phyloP scores from a whole-genome alignment of 1,140 invertebrate genomes.

The silkworm (Bombyx mori) region DNA sequence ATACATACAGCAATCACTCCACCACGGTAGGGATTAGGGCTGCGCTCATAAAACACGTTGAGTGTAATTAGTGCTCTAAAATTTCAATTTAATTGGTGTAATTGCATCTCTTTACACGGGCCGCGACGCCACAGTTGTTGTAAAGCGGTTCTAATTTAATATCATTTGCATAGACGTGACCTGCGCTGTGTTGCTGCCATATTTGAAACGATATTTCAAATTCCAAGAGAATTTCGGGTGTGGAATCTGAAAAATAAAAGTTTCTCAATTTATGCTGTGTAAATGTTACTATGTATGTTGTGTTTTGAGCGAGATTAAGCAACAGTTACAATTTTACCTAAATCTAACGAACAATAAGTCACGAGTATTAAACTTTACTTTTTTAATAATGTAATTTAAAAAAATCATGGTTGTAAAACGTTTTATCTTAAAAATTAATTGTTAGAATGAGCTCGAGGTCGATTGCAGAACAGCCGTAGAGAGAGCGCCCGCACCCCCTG shows the following conservation, averaged over 20 bases:
- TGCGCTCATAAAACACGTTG: constrained; percentile 50
- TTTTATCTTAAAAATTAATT: constrained; percentile 63
- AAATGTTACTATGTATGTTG: too few relatives aligned
- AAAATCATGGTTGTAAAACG: constrained; percentile 25
- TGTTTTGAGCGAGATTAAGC: too few relatives aligned
- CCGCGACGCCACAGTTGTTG: constrained; percentile 59
- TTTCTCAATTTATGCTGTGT: too few relatives aligned
- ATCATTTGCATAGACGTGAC: constrained; percentile 69
- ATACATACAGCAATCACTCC: constrained; percentile 32
- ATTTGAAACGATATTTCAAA: too few relatives aligned
- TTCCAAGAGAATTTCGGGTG: too few relatives aligned
- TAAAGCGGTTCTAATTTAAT: constrained; percentile 69
- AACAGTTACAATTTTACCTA: too few relatives aligned
- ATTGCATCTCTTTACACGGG: constrained; percentile 65
- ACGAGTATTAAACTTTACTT: too few relatives aligned
- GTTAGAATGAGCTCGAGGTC: constrained; percentile 28
- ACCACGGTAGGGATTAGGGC: constrained; percentile 30
- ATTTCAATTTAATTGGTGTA: constrained; percentile 69
- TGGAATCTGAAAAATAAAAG: too few relatives aligned
- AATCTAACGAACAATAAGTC: too few relatives aligned
- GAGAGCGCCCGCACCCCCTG: constrained; percentile 40
- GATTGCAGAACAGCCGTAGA: constrained; percentile 14
- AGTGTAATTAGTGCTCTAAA: constrained; percentile 58
- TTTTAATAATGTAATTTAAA: too few relatives aligned
- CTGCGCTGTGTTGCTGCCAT: constrained; percentile 13